These are phyloP conservation scores for Tragelaphus strepsiceros DNA, from an alignment of 2,113 vertebrate genomes.

Conservation along the genomic window DNA sequence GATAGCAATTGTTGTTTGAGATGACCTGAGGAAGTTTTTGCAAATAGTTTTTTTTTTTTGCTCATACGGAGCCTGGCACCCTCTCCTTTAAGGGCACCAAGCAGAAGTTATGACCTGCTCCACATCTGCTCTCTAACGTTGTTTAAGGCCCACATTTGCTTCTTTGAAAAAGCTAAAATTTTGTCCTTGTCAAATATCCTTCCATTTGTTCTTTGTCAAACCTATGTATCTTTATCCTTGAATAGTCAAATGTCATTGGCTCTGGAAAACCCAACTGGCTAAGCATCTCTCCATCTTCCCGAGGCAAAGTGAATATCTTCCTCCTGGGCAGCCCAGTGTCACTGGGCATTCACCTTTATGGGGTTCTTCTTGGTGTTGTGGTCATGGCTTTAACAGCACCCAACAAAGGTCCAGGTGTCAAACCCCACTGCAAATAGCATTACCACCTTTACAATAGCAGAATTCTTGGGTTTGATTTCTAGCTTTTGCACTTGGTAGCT, in stretches of 20 bases:
- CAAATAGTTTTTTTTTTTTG: not conserved
- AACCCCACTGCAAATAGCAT: not conserved
- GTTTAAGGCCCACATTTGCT: not conserved
- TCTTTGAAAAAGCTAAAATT: not conserved
- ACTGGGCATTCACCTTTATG: too few relatives aligned
- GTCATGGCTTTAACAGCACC: not conserved
- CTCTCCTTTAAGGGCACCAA: too few relatives aligned
- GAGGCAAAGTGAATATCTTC: not conserved
- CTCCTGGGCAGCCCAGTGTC: not conserved
- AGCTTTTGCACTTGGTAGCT: not conserved
- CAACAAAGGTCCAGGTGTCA: not conserved
- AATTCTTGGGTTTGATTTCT: not conserved
- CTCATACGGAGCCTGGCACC: too few relatives aligned
- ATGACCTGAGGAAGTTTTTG: not conserved
- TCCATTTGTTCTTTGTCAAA: not conserved
- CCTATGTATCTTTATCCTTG: not conserved
- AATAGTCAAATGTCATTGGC: not conserved
- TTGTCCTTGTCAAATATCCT: not conserved
- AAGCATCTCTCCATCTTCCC: not conserved
- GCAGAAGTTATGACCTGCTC: too few relatives aligned
- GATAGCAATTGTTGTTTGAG: not conserved
- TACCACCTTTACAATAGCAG: not conserved
- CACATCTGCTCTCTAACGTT: too few relatives aligned
- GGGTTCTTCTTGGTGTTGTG: not conserved
- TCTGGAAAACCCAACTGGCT: not conserved